Evolutionary conservation across 1,140 invertebrate species (phyloP).

Genomic region (Zophobas morio): DNA sequence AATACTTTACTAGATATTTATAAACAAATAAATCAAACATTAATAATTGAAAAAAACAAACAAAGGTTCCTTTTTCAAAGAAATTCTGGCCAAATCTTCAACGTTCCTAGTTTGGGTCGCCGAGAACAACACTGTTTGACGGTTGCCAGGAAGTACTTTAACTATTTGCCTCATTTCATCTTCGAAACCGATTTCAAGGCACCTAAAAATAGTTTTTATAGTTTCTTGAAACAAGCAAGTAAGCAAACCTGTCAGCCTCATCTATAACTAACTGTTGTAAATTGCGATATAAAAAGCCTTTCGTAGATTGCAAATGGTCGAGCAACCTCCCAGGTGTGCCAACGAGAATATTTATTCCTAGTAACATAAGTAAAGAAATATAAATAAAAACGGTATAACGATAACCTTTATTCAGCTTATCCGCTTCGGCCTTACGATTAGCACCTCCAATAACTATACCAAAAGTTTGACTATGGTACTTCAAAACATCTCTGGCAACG

Average conservation of each 20-base stretch:
- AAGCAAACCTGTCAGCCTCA: conserved; percentile 98
- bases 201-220: too few relatives aligned
- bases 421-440: conserved; percentile 91
- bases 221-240: too few relatives aligned
- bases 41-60: too few relatives aligned
- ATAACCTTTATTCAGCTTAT: too few relatives aligned
- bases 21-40: too few relatives aligned
- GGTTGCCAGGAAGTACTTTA: conserved; percentile 93
- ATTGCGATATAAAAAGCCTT: conserved; percentile 96
- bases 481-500: conserved; percentile 95
- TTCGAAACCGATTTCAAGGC: conserved; percentile 99
- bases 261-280: conserved; percentile 98
- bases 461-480: conserved; percentile 88
- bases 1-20: too few relatives aligned
- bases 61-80: conserved; percentile 95
- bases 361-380: too few relatives aligned
- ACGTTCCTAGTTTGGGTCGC: conserved; percentile 97
- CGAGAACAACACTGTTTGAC: conserved; percentile 99
- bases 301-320: conserved; percentile 98
- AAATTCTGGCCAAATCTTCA: conserved; percentile 90
- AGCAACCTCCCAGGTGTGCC: conserved; percentile 97
- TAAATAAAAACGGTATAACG: too few relatives aligned
- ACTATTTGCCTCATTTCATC: conserved; percentile 99
- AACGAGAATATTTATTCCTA: conserved; percentile 98
- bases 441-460: conserved; percentile 97